Evolutionary conservation across 1,140 invertebrate species (phyloP).

Genomic region (Drosophila nebulosa): DNA sequence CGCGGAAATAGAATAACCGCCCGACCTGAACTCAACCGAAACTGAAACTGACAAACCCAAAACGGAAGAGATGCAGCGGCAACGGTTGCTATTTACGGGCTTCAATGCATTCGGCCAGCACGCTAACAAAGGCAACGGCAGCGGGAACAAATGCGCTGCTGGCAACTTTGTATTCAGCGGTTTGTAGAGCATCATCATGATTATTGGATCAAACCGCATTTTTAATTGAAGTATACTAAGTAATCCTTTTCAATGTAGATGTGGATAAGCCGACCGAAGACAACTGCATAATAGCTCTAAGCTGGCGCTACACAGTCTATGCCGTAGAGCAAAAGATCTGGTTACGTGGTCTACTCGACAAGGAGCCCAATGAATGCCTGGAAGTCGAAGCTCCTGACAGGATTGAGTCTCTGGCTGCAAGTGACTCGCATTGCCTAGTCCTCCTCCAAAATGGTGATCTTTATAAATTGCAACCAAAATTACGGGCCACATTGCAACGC

Average conservation of each 20-base stretch:
- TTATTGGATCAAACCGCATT: slow-evolving; percentile 11
- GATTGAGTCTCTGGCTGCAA: slow-evolving; percentile 49
- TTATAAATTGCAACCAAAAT: slow-evolving; percentile 43
- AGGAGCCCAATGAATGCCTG: slow-evolving; percentile 31
- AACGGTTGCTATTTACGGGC: slow-evolving; percentile 73
- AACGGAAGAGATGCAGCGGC: slow-evolving; percentile 29
- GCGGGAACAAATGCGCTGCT: slow-evolving; percentile 37
- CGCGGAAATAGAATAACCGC: neutral
- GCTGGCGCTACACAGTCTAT: slow-evolving; percentile 64
- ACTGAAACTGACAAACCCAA: slow-evolving; percentile 11
- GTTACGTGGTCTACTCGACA: slow-evolving; percentile 38
- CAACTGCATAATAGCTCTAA: slow-evolving; percentile 39
- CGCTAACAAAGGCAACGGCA: slow-evolving; percentile 31
- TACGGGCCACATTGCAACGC: slow-evolving; percentile 27
- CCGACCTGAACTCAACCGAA: slow-evolving; percentile 4
- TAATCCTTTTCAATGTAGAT: slow-evolving; percentile 53
- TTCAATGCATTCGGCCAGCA: slow-evolving; percentile 81
- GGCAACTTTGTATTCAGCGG: slow-evolving; percentile 44
- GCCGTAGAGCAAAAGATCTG: slow-evolving; percentile 39
- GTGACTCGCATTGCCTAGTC: slow-evolving; percentile 60
- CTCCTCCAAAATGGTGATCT: slow-evolving; percentile 57
- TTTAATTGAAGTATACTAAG: slow-evolving; percentile 31
- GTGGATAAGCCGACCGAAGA: slow-evolving; percentile 13
- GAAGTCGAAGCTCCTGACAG: slow-evolving; percentile 21
- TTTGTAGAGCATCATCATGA: slow-evolving; percentile 26